These are phyloP conservation scores for Schizothorax lantsangensis DNA, from an alignment of 2,797 vertebrate species.

Conservation along the genomic window DNA sequence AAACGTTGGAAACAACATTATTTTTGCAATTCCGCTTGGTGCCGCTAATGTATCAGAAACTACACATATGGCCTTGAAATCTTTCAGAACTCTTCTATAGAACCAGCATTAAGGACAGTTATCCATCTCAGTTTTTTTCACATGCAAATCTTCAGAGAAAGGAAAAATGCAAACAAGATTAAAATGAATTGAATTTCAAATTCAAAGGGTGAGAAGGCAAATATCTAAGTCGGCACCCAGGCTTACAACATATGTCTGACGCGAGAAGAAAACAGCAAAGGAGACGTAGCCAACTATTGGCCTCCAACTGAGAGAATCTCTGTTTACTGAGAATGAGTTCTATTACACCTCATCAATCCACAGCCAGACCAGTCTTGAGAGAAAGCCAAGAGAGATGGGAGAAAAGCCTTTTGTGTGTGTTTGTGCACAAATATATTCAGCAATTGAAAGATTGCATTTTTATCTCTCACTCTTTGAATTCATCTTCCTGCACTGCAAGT, in stretches of 20 bases:
- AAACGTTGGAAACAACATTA: not conserved
- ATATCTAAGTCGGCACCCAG: constrained; percentile 37
- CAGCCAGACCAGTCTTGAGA: constrained; percentile 47
- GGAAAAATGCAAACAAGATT: constrained; percentile 22
- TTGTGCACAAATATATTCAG: constrained; percentile 31
- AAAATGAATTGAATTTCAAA: constrained; percentile 43
- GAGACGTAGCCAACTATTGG: constrained; percentile 36
- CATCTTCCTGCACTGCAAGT: not conserved
- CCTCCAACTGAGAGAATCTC: constrained; percentile 46
- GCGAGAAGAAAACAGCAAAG: constrained; percentile 29
- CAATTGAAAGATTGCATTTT: constrained; percentile 24
- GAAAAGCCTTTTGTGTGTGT: constrained; percentile 9
- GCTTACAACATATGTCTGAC: constrained; percentile 41
- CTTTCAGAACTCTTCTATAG: not conserved
- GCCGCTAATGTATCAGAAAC: not conserved
- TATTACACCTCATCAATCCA: constrained; percentile 58
- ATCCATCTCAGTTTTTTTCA: not conserved
- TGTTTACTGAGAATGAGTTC: constrained; percentile 51
- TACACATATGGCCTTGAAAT: not conserved
- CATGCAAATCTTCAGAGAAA: constrained; percentile 13
- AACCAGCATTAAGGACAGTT: not conserved
- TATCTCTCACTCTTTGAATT: constrained; percentile 1
- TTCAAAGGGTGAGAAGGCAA: constrained; percentile 48
- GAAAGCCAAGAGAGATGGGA: constrained; percentile 34
- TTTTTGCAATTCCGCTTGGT: not conserved